A percentile compares a stretch with the other conserved stretches of the same genome.
These are phyloP conservation scores for Smittia sp. DNA, from an alignment of 2,888 invertebrate genomes.

Conservation along the genomic window DNA sequence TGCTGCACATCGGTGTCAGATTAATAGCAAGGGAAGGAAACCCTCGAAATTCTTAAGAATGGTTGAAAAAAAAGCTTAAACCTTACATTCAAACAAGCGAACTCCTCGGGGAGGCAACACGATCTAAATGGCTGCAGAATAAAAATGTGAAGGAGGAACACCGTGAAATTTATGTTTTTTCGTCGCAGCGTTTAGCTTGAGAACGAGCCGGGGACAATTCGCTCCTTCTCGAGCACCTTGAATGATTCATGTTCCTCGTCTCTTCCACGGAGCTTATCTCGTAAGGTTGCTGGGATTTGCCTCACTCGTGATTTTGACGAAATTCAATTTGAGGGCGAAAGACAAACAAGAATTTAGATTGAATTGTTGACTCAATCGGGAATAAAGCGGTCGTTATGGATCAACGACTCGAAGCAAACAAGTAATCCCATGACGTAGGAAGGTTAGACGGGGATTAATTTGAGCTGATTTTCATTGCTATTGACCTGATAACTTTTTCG, in stretches of 20 bases:
- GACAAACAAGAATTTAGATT: no score
- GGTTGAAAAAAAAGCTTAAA: not conserved
- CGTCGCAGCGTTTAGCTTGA: not conserved
- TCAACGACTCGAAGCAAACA: no score
- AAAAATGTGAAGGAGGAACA: not conserved
- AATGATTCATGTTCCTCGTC: not conserved
- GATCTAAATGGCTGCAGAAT: not conserved
- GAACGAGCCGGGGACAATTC: no score
- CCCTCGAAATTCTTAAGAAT: not conserved
- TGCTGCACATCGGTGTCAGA: constrained; percentile 7
- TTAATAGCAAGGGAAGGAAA: not conserved
- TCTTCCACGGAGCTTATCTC: no score
- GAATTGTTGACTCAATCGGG: no score
- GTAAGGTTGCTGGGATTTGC: not conserved
- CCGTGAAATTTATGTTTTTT: not conserved
- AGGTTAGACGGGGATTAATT: no score
- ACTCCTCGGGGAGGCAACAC: not conserved
- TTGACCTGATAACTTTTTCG: no score
- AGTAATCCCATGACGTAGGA: no score
- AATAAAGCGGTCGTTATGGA: no score
- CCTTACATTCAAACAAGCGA: not conserved
- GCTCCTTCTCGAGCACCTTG: not conserved
- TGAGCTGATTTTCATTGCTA: no score
- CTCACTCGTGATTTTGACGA: not conserved
- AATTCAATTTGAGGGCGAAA: not conserved